phyloP scores from a whole-genome alignment of 2,888 invertebrate species.

The Antheraea assamensis region DNA sequence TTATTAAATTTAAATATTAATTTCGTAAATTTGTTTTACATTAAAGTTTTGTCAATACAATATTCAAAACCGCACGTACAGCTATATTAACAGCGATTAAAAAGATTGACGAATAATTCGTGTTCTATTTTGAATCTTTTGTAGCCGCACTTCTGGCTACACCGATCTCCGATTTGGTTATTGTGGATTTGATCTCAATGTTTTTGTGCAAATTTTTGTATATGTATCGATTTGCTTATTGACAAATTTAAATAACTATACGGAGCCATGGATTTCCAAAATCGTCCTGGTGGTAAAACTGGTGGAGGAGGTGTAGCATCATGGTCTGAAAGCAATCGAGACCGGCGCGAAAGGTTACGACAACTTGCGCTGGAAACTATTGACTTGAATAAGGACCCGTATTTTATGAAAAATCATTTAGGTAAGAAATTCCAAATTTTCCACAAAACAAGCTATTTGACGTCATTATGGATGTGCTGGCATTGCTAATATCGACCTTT shows the following conservation, averaged over 20 bases:
- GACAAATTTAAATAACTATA: neutral
- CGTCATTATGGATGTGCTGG: neutral
- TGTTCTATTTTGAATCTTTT: too few species aligned
- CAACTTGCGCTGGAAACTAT: slow-evolving; percentile 99
- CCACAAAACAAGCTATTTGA: neutral
- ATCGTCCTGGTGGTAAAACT: slow-evolving; percentile 99
- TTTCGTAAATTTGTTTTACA: too few species aligned
- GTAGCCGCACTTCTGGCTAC: too few species aligned
- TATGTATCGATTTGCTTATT: neutral
- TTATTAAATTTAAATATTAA: too few species aligned
- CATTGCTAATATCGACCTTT: too few species aligned
- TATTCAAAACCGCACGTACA: too few species aligned
- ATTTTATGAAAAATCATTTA: slow-evolving; percentile 99
- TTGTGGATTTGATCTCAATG: neutral
- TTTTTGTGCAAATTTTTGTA: neutral
- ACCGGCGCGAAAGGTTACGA: slow-evolving; percentile 96
- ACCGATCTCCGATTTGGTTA: too few species aligned
- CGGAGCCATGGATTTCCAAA: slow-evolving; percentile 97
- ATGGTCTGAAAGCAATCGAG: slow-evolving; percentile 98
- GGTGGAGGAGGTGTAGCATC: slow-evolving; percentile 99
- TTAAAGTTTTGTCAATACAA: too few species aligned
- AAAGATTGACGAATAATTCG: too few species aligned
- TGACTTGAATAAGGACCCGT: slow-evolving; percentile 99
- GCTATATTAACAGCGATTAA: too few species aligned
- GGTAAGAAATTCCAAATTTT: slow-evolving; percentile 71